Percentiles rank a stretch among this genome's conserved stretches.
These are phyloP conservation scores for Sebastes trivittatus DNA, from an alignment of 2,797 vertebrate species.

Conservation along the genomic window DNA sequence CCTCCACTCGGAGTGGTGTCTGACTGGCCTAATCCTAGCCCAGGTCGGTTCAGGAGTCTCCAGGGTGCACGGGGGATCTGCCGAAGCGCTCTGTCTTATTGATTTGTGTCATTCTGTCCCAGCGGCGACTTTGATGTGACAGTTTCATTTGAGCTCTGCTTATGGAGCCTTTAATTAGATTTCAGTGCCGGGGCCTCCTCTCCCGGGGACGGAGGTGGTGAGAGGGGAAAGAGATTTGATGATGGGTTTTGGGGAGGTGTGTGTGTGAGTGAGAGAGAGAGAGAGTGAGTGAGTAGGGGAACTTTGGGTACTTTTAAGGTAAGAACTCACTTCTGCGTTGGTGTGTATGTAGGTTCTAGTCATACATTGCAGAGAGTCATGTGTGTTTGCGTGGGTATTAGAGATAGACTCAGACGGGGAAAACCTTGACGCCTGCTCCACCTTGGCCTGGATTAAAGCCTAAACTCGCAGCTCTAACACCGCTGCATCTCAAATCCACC, in stretches of 20 bases:
- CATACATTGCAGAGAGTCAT: conserved; percentile 1
- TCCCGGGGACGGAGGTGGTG: conserved; percentile 53
- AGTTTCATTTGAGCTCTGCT: conserved; percentile 68
- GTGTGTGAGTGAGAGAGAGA: background rate
- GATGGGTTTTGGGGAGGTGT: conserved; percentile 33
- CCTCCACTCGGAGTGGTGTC: conserved; percentile 15
- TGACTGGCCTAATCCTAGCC: conserved; percentile 34
- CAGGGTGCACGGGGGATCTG: conserved; percentile 37
- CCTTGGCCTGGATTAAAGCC: conserved; percentile 56
- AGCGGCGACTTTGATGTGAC: conserved; percentile 70
- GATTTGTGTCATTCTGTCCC: conserved; percentile 71
- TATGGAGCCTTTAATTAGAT: conserved; percentile 73
- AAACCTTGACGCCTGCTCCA: conserved; percentile 39
- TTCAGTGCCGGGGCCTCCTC: conserved; percentile 48
- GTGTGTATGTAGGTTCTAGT: conserved; percentile 28
- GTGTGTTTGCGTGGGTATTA: conserved; percentile 4
- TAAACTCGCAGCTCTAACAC: conserved; percentile 54
- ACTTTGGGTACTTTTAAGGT: conserved; percentile 24
- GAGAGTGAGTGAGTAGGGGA: background rate
- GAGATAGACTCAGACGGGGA: conserved; percentile 19
- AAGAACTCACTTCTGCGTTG: conserved; percentile 25
- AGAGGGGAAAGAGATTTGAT: conserved; percentile 51
- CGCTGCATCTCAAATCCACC: conserved; percentile 55
- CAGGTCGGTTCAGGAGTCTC: conserved; percentile 40
- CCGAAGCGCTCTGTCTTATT: conserved; percentile 59